Conservation (phyloP, 2,797 vertebrate species). For the Triplophysa bombifrons region DNA sequence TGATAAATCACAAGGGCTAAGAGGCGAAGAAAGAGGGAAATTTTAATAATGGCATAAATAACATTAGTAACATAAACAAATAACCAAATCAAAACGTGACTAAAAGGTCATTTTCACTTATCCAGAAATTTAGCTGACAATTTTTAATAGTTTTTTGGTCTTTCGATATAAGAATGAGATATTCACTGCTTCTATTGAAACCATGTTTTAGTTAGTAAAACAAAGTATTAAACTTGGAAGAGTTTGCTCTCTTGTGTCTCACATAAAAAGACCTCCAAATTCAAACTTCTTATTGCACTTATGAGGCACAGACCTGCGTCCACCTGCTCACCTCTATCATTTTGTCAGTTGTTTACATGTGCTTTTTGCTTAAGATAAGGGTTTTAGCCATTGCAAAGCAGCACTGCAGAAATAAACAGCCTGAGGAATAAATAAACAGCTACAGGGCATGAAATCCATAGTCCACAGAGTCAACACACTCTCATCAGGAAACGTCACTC, state of each 20-base stretch:
- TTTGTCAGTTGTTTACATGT: slow-evolving; percentile 28
- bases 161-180: slow-evolving; percentile 9
- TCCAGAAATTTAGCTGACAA: slow-evolving; percentile 3
- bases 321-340: background rate
- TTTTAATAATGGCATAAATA: slow-evolving; percentile 1
- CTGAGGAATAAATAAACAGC: slow-evolving; percentile 25
- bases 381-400: slow-evolving; percentile 29
- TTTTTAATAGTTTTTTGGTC: background rate
- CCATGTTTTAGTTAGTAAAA: background rate
- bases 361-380: slow-evolving; percentile 17
- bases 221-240: background rate
- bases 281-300: background rate
- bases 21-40: background rate
- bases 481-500: slow-evolving; percentile 28
- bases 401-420: slow-evolving; percentile 21
- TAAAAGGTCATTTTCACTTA: slow-evolving; percentile 5
- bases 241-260: slow-evolving; percentile 3
- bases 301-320: background rate
- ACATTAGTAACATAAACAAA: slow-evolving; percentile 3
- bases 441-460: slow-evolving; percentile 19
- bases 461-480: background rate
- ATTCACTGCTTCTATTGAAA: background rate
- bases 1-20: background rate
- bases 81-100: background rate
- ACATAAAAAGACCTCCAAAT: background rate